Conservation (phyloP, 1,140 invertebrate species). For the Nasonia giraulti region DNA sequence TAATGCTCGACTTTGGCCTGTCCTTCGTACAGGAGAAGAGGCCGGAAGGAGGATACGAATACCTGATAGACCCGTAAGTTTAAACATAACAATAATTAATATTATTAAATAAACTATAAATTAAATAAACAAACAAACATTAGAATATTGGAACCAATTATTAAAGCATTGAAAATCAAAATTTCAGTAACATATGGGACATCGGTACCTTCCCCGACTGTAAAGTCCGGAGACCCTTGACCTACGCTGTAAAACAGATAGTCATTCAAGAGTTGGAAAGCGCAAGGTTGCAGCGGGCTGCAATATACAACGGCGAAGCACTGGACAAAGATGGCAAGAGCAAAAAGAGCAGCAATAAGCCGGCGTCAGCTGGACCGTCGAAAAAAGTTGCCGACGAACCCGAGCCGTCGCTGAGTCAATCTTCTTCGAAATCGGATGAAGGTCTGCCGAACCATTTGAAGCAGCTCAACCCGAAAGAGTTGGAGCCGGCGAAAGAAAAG, state of each 20-base stretch:
- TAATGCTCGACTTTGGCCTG: slow-evolving; percentile 93
- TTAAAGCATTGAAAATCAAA: slow-evolving; percentile 12
- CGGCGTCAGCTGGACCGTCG: neutral
- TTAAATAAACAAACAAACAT: neutral
- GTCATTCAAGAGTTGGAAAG: slow-evolving; percentile 85
- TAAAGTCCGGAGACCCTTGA: slow-evolving; percentile 64
- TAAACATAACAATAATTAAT: too few species aligned
- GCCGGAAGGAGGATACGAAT: slow-evolving; percentile 86
- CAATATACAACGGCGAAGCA: slow-evolving; percentile 63
- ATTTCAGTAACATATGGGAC: slow-evolving; percentile 72
- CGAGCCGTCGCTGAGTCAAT: neutral
- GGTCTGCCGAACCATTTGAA: slow-evolving; percentile 80
- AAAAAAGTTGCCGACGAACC: slow-evolving; percentile 7
- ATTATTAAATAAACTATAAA: too few species aligned
- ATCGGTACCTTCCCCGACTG: slow-evolving; percentile 67
- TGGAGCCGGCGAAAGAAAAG: slow-evolving; percentile 64
- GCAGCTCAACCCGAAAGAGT: slow-evolving; percentile 77
- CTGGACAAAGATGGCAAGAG: neutral
- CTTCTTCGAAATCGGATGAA: neutral
- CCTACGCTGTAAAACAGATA: slow-evolving; percentile 85
- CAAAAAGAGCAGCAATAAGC: neutral
- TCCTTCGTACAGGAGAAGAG: slow-evolving; percentile 88
- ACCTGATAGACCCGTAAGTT: slow-evolving; percentile 89
- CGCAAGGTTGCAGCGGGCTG: slow-evolving; percentile 79
- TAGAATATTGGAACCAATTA: too few species aligned